Conservation (phyloP, 2,113 vertebrate species). For the Saccopteryx bilineata region DNA sequence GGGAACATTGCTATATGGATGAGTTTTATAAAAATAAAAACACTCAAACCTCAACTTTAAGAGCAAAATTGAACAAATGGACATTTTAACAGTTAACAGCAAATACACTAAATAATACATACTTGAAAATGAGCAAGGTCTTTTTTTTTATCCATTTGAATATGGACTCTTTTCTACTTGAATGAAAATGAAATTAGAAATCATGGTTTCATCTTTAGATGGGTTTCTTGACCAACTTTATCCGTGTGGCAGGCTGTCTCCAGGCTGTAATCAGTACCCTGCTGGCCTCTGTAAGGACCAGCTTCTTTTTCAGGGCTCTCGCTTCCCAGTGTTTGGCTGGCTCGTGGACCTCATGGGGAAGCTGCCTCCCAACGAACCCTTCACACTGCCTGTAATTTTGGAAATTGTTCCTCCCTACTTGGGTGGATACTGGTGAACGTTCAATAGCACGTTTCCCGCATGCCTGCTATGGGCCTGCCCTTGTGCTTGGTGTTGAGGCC, state of each 20-base stretch:
- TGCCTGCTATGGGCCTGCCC: not conserved
- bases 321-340: not conserved
- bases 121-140: conserved; percentile 40
- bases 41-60: not conserved
- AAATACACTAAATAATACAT: conserved; percentile 21
- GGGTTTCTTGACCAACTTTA: not conserved
- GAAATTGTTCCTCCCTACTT: conserved; percentile 15
- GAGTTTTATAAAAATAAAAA: not conserved
- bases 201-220: conserved; percentile 14
- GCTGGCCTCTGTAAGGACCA: not conserved
- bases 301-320: not conserved
- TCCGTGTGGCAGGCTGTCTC: not conserved
- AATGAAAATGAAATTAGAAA: conserved; percentile 49
- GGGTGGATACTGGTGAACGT: not conserved
- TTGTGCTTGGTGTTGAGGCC: not conserved
- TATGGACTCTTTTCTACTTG: conserved; percentile 13
- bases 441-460: not conserved
- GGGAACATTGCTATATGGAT: conserved; percentile 15
- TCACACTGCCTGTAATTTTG: conserved; percentile 9
- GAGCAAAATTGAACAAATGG: conserved; percentile 33
- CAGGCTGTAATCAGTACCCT: not conserved
- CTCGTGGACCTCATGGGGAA: not conserved
- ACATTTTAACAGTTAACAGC: conserved; percentile 25
- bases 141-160: conserved; percentile 43
- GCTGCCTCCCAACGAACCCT: not conserved